Percentiles rank a stretch among this genome's conserved stretches.
phyloP scores from a whole-genome alignment of 2,888 invertebrate species.

The Seira musarum region DNA sequence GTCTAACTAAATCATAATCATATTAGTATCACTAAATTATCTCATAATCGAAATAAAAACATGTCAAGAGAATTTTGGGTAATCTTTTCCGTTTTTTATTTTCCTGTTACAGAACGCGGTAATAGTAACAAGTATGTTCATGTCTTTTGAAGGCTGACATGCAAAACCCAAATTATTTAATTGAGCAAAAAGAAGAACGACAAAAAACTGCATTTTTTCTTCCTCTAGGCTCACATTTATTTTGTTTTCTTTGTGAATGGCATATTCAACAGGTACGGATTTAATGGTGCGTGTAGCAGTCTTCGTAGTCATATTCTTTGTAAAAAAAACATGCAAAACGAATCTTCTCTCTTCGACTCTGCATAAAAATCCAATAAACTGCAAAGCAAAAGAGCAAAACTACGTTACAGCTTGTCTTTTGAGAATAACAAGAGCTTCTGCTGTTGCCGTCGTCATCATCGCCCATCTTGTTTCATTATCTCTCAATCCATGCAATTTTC shows the following conservation, averaged over 20 bases:
- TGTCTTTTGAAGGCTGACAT: not conserved
- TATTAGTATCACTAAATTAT: not conserved
- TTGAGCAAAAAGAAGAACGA: conserved; percentile 7
- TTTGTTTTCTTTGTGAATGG: too few relatives aligned
- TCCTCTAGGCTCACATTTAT: too few relatives aligned
- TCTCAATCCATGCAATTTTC: not conserved
- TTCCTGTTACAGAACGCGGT: not conserved
- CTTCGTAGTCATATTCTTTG: too few relatives aligned
- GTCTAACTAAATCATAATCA: conserved; percentile 1
- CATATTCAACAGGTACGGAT: conserved; percentile 3
- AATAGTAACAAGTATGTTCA: not conserved
- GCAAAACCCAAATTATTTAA: conserved; percentile 9
- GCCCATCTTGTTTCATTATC: not conserved
- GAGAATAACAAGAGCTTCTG: conserved; percentile 8
- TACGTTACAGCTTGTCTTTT: conserved; percentile 7
- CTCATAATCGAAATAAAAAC: not conserved
- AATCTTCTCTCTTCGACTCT: not conserved
- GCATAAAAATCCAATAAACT: conserved; percentile 9
- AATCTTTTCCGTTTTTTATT: not conserved
- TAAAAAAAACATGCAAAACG: conserved; percentile 9
- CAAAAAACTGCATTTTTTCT: not conserved
- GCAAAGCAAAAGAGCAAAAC: not conserved
- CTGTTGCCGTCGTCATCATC: not conserved
- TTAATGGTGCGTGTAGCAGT: conserved; percentile 3
- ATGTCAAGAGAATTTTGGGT: not conserved